These are phyloP conservation scores for Scleropages formosus DNA, from an alignment of 2,797 vertebrate genomes.

Conservation along the genomic window DNA sequence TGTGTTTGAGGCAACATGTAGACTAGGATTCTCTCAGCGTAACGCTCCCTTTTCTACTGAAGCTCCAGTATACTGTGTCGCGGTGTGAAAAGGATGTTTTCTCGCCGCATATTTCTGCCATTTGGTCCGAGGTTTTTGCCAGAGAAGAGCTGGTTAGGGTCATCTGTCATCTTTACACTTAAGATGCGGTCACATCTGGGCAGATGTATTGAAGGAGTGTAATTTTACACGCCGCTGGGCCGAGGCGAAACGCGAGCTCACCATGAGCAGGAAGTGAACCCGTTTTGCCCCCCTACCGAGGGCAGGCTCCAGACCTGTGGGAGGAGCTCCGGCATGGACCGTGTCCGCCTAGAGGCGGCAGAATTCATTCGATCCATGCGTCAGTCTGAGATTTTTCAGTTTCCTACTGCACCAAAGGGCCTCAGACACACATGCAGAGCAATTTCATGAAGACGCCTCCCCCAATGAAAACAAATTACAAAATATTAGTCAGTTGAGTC, in stretches of 20 bases:
- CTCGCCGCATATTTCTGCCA: too few relatives aligned
- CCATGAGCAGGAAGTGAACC: not conserved
- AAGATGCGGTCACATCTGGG: not conserved
- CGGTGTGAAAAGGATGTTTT: too few relatives aligned
- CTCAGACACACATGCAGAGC: conserved; percentile 99
- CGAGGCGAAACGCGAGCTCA: not conserved
- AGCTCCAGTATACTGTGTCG: too few relatives aligned
- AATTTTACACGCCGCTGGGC: not conserved
- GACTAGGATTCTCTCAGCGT: too few relatives aligned
- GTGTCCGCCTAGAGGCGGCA: conserved; percentile 11
- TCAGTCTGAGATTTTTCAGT: not conserved
- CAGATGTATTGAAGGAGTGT: too few relatives aligned
- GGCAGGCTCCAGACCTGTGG: not conserved
- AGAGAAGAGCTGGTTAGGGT: not conserved
- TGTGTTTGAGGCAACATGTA: too few relatives aligned
- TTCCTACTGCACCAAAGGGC: conserved; percentile 88
- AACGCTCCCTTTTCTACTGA: too few relatives aligned
- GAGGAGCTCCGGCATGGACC: not conserved
- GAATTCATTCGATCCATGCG: not conserved
- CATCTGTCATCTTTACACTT: not conserved
- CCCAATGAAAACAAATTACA: not conserved
- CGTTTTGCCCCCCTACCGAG: not conserved
- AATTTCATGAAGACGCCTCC: conserved; percentile 77
- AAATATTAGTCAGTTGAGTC: not conserved
- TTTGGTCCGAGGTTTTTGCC: not conserved